Base-by-base conservation (phyloP, 2,888 invertebrate genomes). In the Eupithecia tripunctaria region DNA sequence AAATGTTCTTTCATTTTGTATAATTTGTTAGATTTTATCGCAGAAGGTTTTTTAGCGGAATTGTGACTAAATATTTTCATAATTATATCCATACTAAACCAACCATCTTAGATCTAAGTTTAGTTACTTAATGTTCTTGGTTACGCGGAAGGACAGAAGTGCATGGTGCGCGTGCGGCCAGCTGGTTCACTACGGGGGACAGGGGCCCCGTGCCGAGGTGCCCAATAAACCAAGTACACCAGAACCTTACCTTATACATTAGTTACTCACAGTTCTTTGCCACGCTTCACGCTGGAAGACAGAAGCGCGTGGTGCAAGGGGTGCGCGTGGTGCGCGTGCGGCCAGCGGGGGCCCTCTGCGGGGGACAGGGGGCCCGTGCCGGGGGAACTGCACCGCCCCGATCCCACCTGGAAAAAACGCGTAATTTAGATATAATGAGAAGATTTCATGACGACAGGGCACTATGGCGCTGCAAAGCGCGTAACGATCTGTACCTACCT, bases 281-380 rank as follows among this genome's bases (percentile, higher is more conserved):
- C 93, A n/a, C 94, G 88, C 79, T 94, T 93, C 60, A 94, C 94
- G 80, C 92, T 93, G 66, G 93, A 91, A 0, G 93, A 92, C 14
- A 94, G 87, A 56, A 94, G 86, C n/a, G 94, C 94, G 80, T 94
- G 94, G 84, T 94, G 94, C 73, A 94, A 83, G 2, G 94, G 94
- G 67, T 94, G 94, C 0, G 94, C 88, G 82, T 93, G 94, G 81
- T 93, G 93, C 8, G 88, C 88, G 82, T 90, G 93, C 25, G 89
- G 91, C 94, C 91, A 94, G 66, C 91, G 91, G 21, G 91, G 94
- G 10, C 89, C 94, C 76, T 94, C 94, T 59, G 93, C 94, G 67
- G 92, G 94, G 63, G 93, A 94, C 77, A 94, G 88, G 25, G 93
- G 94, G 12, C 93, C 94, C 21, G 93, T 92, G 84, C 93, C 94